A percentile compares a stretch with the other conserved stretches of the same genome.
Evolutionary conservation across 2,888 invertebrate species (phyloP).

Genomic region (Metalampra italica): DNA sequence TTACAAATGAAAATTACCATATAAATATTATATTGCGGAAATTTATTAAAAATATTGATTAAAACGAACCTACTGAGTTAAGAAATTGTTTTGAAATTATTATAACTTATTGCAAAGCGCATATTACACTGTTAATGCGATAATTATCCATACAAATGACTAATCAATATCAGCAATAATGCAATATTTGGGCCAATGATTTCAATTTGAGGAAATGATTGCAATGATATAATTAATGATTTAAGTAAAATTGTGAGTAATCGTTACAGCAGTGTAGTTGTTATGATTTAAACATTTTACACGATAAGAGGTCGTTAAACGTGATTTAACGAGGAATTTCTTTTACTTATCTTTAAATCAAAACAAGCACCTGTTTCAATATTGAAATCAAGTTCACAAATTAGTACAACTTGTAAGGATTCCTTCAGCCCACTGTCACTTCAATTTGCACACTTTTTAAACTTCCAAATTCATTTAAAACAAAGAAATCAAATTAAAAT

Average conservation of each 20-base stretch:
- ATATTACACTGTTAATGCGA: not conserved
- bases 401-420: too few relatives aligned
- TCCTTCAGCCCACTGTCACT: too few relatives aligned
- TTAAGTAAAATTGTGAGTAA: not conserved
- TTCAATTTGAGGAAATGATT: not conserved
- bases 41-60: not conserved
- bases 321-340: not conserved
- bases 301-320: not conserved
- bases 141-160: conserved; percentile 1
- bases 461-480: too few relatives aligned
- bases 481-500: too few relatives aligned
- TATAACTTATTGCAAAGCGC: not conserved
- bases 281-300: not conserved
- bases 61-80: not conserved
- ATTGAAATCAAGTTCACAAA: too few relatives aligned
- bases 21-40: not conserved
- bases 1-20: not conserved
- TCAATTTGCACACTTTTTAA: too few relatives aligned
- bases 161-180: conserved; percentile 6
- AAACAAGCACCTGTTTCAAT: not conserved
- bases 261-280: not conserved
- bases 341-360: not conserved
- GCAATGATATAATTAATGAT: not conserved
- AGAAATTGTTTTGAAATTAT: not conserved
- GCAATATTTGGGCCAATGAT: conserved; percentile 5